These are phyloP conservation scores for Pantala flavescens DNA, from an alignment of 1,140 invertebrate genomes.

Conservation along the genomic window DNA sequence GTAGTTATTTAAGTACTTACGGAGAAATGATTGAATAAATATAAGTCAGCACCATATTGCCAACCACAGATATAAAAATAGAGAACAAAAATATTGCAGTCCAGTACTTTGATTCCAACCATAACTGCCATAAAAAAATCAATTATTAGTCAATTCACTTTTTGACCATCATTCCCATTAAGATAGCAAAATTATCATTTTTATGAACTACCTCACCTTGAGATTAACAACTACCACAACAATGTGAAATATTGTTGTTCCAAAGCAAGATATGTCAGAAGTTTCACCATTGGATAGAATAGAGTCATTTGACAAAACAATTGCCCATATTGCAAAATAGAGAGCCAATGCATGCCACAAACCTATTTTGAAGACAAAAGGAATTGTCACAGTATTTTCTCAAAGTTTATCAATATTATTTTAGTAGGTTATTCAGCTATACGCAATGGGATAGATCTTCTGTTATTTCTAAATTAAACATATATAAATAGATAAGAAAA, in stretches of 20 bases:
- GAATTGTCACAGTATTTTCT: constrained; percentile 10
- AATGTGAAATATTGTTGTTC: constrained; percentile 38
- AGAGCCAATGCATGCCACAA: constrained; percentile 44
- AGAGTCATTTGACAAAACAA: constrained; percentile 33
- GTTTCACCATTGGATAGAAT: constrained; percentile 33
- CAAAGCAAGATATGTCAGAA: constrained; percentile 36
- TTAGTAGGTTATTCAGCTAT: too few relatives aligned
- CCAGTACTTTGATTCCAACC: neutral
- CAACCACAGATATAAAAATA: neutral
- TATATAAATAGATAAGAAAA: too few relatives aligned
- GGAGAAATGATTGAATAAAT: neutral
- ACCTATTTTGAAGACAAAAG: constrained; percentile 28
- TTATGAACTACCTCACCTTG: constrained; percentile 32
- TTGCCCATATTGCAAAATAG: constrained; percentile 40
- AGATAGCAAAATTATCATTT: neutral
- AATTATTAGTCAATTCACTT: neutral
- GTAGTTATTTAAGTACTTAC: neutral
- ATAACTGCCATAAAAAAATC: neutral
- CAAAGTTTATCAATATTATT: too few relatives aligned
- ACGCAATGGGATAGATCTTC: too few relatives aligned
- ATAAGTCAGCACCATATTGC: neutral
- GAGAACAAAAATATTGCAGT: neutral
- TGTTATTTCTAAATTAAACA: too few relatives aligned
- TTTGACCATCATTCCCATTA: neutral
- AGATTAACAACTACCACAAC: constrained; percentile 40